Percentiles rank a stretch among this genome's conserved stretches.
Conservation (phyloP, 2,113 vertebrate genomes). For the Girardinichthys multiradiatus region DNA sequence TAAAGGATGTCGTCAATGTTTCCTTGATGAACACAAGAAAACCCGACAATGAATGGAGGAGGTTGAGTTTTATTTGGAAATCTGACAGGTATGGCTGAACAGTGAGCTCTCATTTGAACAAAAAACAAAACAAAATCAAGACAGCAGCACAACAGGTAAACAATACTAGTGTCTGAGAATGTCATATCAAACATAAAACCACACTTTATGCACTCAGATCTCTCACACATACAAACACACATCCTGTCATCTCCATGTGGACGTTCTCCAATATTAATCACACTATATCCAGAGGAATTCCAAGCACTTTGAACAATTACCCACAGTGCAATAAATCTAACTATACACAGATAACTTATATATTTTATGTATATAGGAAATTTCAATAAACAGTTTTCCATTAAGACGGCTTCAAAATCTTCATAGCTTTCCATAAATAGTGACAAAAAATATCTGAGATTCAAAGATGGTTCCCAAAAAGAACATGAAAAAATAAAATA, state of each 20-base stretch:
- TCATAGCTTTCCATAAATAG: constrained; percentile 92
- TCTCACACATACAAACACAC: constrained; percentile 36
- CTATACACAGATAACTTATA: constrained; percentile 88
- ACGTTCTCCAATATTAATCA: constrained; percentile 87
- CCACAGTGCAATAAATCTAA: constrained; percentile 92
- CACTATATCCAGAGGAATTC: constrained; percentile 89
- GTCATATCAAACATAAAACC: constrained; percentile 83
- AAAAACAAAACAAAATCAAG: constrained; percentile 72
- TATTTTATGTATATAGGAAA: constrained; percentile 87
- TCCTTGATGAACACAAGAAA: constrained; percentile 1
- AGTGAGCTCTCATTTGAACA: constrained; percentile 84
- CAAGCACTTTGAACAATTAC: constrained; percentile 89
- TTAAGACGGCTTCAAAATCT: constrained; percentile 87
- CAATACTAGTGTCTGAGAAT: constrained; percentile 84
- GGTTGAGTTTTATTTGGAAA: constrained; percentile 94
- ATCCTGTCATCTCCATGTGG: constrained; percentile 81
- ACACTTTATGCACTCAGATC: constrained; percentile 69
- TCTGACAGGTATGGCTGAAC: constrained; percentile 86
- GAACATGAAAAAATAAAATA: constrained; percentile 62
- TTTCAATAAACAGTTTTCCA: constrained; percentile 88
- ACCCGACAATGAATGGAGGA: constrained; percentile 59
- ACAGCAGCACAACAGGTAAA: constrained; percentile 90
- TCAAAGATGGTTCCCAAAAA: constrained; percentile 80
- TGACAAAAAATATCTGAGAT: constrained; percentile 77
- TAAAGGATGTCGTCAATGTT: too few species aligned